Evolutionary conservation across 2,888 invertebrate species (phyloP), one percentile per base, ranked within the genome.

Genomic region (Stenotaenia linearis): DNA sequence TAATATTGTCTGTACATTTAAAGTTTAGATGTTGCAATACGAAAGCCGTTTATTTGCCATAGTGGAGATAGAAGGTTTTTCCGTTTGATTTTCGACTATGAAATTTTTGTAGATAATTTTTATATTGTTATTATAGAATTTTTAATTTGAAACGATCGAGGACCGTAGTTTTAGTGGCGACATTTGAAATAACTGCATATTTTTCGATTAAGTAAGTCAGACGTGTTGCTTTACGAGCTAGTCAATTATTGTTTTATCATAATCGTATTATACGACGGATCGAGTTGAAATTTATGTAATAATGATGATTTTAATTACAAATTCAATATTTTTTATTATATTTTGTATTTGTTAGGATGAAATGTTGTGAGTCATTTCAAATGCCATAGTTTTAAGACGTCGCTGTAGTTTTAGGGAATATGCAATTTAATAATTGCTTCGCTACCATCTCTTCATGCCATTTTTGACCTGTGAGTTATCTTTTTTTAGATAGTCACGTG

Each of bases 11-110:
- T 56, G 56, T 56, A 56, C 23, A 56, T 3, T 56, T 23, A 56
- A 56, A 56, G 56, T 56, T 56, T 56, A 56, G 56, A 56, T 56
- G 56, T 56, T 56, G 56, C 56, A 56, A 56, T 56, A 40, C 56
- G 56, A 40, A 40, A 40, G 40, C 40, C 12, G n/a, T 40, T 40
- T 40, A 40, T 40, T 40, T 40, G 23, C 23, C 56, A 56, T 56
- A 23, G 23, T 56, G 4, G n/a, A 21, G 7, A 21, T 21, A 56
- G 56, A n/a, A n/a, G n/a, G n/a, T n/a, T n/a, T n/a, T n/a, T n/a
- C 23, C n/a, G 9, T 56, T 56, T 56, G 18, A n/a, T 56, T 45
- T 23, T 18, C 21, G n/a, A n/a, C n/a, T 56, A 56, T 23, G 21
- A 56, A 12, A 56, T 9, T 3, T 56, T 56, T 56, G 56, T 56